phyloP scores from a whole-genome alignment of 2,888 invertebrate genomes.

The Metellina segmentata region DNA sequence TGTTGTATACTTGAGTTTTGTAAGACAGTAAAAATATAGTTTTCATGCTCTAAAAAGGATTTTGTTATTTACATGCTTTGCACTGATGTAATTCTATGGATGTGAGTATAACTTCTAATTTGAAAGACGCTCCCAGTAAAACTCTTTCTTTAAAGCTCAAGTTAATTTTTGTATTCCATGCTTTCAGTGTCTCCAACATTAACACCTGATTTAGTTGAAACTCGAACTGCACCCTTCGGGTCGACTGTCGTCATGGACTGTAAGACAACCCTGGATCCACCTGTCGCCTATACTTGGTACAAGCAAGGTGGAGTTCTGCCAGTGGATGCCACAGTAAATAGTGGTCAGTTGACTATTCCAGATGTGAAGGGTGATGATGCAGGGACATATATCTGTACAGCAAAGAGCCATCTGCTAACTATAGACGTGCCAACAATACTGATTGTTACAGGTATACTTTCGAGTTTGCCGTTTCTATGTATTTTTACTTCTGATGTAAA shows the following conservation, averaged over 20 bases:
- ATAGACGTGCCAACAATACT: conserved; percentile 88
- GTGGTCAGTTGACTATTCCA: conserved; percentile 84
- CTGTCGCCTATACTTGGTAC: conserved; percentile 87
- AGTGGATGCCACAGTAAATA: conserved; percentile 83
- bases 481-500: neutral
- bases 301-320: conserved; percentile 87
- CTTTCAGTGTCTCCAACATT: conserved; percentile 74
- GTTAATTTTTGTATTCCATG: too few species aligned
- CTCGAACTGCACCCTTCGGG: conserved; percentile 85
- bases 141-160: neutral
- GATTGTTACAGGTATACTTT: conserved; percentile 84
- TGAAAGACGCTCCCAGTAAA: neutral
- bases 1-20: too few species aligned
- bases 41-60: neutral
- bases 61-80: conserved; percentile 39
- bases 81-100: conserved; percentile 19
- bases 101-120: conserved; percentile 49
- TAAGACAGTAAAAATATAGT: too few species aligned
- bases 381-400: conserved; percentile 92
- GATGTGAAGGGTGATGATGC: conserved; percentile 90
- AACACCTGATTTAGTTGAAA: conserved; percentile 81
- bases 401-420: conserved; percentile 85
- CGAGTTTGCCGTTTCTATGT: neutral
- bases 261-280: conserved; percentile 85
- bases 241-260: conserved; percentile 87